Evolutionary conservation across 2,797 vertebrate genomes (phyloP).

Genomic region (Poecile montanus): DNA sequence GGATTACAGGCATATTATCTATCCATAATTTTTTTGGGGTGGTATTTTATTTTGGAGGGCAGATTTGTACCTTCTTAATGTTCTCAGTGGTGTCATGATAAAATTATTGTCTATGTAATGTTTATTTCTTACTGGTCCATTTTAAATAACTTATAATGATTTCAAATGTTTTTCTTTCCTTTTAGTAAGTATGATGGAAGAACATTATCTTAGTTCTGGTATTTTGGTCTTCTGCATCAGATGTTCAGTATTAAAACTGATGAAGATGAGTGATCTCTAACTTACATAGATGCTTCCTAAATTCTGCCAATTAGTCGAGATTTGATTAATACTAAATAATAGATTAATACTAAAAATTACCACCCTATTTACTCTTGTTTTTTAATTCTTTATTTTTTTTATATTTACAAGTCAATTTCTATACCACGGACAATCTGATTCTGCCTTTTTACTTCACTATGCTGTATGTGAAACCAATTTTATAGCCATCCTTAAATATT

Average conservation of each 20-base stretch:
- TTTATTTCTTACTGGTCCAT: neutral
- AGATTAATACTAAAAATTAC: neutral
- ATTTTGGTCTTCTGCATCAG: neutral
- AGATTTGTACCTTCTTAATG: neutral
- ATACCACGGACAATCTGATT: neutral
- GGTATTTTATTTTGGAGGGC: neutral
- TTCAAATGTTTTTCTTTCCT: neutral
- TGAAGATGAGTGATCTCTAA: neutral
- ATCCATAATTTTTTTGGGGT: neutral
- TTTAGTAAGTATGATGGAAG: neutral
- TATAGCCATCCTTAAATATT: neutral
- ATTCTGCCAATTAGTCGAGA: neutral
- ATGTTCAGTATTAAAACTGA: neutral
- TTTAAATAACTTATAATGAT: neutral
- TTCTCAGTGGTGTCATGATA: neutral
- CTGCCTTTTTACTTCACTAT: neutral
- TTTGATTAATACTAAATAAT: neutral
- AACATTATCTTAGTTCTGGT: neutral
- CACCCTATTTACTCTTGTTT: neutral
- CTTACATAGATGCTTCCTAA: neutral
- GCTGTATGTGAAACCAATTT: neutral
- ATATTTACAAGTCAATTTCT: neutral
- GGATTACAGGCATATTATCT: neutral
- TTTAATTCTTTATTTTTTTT: neutral
- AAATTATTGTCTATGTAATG: neutral